Evolutionary conservation across 2,888 invertebrate genomes (phyloP).

Genomic region (Melinopterus prodromus): DNA sequence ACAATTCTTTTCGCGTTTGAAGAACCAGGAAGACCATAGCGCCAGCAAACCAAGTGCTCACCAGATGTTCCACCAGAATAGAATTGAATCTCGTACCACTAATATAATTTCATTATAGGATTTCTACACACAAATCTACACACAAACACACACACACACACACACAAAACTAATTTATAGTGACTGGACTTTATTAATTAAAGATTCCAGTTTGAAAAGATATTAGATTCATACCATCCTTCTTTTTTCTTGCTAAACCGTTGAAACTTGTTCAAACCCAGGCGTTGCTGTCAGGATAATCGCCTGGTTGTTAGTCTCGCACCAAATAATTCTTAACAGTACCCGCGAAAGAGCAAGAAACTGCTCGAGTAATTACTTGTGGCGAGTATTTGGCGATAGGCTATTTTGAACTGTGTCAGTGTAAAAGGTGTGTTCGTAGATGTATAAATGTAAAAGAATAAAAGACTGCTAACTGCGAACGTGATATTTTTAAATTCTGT

Average conservation of each 20-base stretch:
- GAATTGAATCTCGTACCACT: background rate
- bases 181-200: background rate
- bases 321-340: conserved; percentile 25
- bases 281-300: background rate
- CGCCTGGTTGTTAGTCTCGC: conserved; percentile 17
- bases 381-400: conserved; percentile 6
- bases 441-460: conserved; percentile 5
- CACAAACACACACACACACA: too few species aligned
- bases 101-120: background rate
- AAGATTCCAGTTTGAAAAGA: background rate
- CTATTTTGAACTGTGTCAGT: conserved; percentile 4
- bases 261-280: background rate
- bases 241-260: background rate
- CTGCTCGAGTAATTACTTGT: conserved; percentile 6
- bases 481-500: background rate
- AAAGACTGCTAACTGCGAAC: conserved; percentile 7
- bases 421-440: conserved; percentile 5
- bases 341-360: conserved; percentile 16
- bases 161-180: background rate
- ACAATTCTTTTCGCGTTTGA: background rate
- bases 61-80: conserved; percentile 10
- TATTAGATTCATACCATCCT: background rate
- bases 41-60: conserved; percentile 12
- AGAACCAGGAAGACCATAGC: background rate
- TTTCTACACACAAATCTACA: background rate